Evolutionary conservation across 2,797 vertebrate species (phyloP), one percentile per base, ranked within the genome.

Genomic region (Melanogrammus aeglefinus): DNA sequence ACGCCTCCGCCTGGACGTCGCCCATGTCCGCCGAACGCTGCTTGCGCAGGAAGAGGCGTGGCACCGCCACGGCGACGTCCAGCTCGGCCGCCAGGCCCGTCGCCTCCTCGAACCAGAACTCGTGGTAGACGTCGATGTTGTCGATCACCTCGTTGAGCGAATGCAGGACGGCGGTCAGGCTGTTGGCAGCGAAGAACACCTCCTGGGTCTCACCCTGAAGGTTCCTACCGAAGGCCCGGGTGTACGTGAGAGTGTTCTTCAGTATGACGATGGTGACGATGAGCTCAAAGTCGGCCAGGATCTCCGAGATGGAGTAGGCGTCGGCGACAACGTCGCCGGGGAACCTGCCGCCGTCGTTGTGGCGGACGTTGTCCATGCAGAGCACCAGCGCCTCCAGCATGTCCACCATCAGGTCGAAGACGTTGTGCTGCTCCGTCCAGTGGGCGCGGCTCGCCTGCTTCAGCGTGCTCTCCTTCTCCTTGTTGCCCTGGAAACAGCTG

Each of bases 71-170:
- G 0, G 95, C 93, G 80, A 97, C 88, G 72, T 95, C 95, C 91
- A 99, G 93, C 16, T 93, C 90, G 0, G 87, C 74, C 0, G 97
- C 96, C 87, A 98, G 73, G 74, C 88, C 95, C 7, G 95, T 92
- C 1, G 97, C 97, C 90, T 99, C 97, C 86, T 99, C 96, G 13
- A 96, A 98, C 97, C 98, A 99, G 92, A 98, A 99, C 47, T 99
- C 97, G 1, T 99, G 97, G 89, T 99, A 99, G 41, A 99, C 97
- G 0, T 99, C 97, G 0, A 99, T 96, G 83, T 99, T 98, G 79
- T 98, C 97, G 77, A 96, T 96, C 75, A 99, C 96, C 87, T 99
- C 98, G 0, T 98, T 97, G 10, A 99, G 92, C 0, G 98, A 96
- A 87, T 99, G 96, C 80, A 99, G 85, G 13, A 99, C 97, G 0